Evolutionary conservation across 2,113 vertebrate species (phyloP), one percentile per base, ranked within the genome.

Genomic region (Paramisgurnus dabryanus): DNA sequence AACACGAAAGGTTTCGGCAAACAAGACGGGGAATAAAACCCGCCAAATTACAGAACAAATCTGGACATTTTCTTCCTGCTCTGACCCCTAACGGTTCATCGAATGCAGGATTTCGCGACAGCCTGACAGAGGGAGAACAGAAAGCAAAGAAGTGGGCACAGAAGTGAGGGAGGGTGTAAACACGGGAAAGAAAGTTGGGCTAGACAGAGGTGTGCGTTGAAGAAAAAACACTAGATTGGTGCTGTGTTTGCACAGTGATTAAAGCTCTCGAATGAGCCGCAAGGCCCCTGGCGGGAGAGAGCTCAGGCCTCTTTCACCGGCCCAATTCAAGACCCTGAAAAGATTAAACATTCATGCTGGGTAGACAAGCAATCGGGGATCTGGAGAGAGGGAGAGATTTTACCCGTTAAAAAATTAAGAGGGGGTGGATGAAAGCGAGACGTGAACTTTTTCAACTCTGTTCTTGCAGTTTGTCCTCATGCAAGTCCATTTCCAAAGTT

Each of bases 171-270:
- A 74, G 60, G 50, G 67, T 49, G 49, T 67, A 72, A 43, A 82
- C 76, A 47, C 89, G 88, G 85, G 85, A 85, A 79, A 89, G 83
- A 84, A 75, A 81, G 95, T 97, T 94, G 95, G 90, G 12, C 89
- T 95, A 94, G 95, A 95, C 94, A 96, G 95, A 96, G 94, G 95
- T 93, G 93, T 94, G 94, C 95, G 94, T 94, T 94, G 93, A 93
- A 93, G 94, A 93, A 93, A 94, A 91, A 92, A 90, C 85, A 87
- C 94, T 94, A 95, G 95, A 96, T 94, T 94, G 97, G 95, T 95
- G 96, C 96, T 96, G 96, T 98, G 96, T 99, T 99, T 98, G 97
- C 98, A 96, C 96, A 98, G 95, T 96, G 96, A 98, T 98, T 99
- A 98, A 95, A 93, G 96, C 94, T 96, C 98, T 96, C 98, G 96